Conservation (phyloP, 2,113 vertebrate genomes). For the Dasyurus viverrinus region DNA sequence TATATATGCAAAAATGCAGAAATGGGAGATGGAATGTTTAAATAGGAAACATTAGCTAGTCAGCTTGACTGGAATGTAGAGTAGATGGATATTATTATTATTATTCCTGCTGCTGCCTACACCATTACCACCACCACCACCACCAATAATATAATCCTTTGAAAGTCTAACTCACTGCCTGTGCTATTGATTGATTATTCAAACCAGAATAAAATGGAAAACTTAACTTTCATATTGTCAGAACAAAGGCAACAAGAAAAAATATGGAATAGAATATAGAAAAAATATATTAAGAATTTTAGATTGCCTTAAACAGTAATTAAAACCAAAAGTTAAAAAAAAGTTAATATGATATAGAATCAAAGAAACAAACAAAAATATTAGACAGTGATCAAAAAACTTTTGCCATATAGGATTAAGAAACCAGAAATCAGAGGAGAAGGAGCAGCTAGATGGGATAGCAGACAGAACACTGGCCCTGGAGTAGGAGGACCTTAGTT, state of each 20-base stretch:
- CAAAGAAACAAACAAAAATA: background rate
- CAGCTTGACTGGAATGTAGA: background rate
- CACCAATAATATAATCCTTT: background rate
- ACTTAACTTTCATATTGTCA: background rate
- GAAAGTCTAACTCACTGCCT: background rate
- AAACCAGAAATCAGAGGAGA: background rate
- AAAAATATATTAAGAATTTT: background rate
- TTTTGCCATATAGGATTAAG: background rate
- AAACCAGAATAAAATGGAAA: background rate
- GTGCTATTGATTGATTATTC: background rate
- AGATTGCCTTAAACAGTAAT: background rate
- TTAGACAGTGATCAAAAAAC: background rate
- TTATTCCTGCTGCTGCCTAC: background rate
- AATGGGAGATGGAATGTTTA: background rate
- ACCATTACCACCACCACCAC: background rate
- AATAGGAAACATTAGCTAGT: background rate
- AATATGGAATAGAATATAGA: background rate
- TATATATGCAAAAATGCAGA: background rate
- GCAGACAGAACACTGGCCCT: too few relatives aligned
- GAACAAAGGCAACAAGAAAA: background rate
- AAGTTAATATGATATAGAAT: background rate
- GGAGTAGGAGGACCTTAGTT: too few relatives aligned
- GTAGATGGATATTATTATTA: background rate
- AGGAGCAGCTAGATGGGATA: too few relatives aligned
- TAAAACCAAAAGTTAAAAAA: background rate